These are phyloP conservation scores for Synchiropus splendidus DNA, from an alignment of 2,113 vertebrate genomes.

Conservation along the genomic window DNA sequence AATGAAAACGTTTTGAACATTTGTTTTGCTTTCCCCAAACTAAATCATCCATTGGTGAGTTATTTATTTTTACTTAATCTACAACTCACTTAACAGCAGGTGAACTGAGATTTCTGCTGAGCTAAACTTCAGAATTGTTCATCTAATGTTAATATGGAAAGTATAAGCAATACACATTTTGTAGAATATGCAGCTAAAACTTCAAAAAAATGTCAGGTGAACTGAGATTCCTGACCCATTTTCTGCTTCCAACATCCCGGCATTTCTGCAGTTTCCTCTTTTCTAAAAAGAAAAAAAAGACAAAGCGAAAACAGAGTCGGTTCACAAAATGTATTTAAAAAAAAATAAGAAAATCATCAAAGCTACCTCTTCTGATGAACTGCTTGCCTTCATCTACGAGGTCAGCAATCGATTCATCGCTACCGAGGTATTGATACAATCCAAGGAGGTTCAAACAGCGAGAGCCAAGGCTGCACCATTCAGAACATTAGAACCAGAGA, in stretches of 20 bases:
- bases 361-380: constrained; percentile 80
- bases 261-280: constrained; percentile 82
- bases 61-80: background rate
- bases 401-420: constrained; percentile 84
- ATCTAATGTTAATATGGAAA: too few relatives aligned
- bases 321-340: background rate
- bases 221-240: constrained; percentile 64
- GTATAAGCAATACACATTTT: background rate
- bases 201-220: background rate
- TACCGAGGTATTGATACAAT: constrained; percentile 86
- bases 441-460: constrained; percentile 89
- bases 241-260: constrained; percentile 76
- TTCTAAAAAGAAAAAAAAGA: constrained; percentile 64
- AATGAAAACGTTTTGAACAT: background rate
- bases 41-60: background rate
- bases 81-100: too few relatives aligned
- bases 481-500: background rate
- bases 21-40: too few relatives aligned
- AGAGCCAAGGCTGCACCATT: constrained; percentile 73
- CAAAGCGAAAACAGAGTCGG: background rate
- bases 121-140: too few relatives aligned
- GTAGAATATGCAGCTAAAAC: background rate
- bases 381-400: constrained; percentile 88
- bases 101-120: too few relatives aligned
- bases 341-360: background rate